Evolutionary conservation across 2,797 vertebrate species (phyloP).

Genomic region (Decapterus maruadsi): DNA sequence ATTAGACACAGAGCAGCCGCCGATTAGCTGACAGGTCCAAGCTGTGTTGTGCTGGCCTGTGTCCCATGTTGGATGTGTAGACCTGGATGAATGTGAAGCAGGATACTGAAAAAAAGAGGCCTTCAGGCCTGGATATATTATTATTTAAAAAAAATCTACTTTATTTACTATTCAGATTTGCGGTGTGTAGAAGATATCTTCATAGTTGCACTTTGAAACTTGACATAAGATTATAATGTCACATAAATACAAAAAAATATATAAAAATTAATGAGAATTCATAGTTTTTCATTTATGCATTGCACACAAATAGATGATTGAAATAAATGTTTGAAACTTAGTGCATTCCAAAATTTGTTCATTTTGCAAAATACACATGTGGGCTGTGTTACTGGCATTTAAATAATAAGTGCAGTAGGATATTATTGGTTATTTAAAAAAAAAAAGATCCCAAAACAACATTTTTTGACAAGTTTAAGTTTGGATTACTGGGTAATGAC

Average conservation of each 20-base stretch:
- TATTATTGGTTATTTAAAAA: background rate
- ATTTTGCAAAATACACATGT: background rate
- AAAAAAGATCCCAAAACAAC: slow-evolving; percentile 4
- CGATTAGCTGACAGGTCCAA: slow-evolving; percentile 11
- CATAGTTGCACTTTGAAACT: slow-evolving; percentile 44
- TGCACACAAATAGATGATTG: slow-evolving; percentile 37
- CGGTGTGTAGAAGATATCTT: slow-evolving; percentile 38
- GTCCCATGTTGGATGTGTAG: slow-evolving; percentile 23
- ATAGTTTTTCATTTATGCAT: slow-evolving; percentile 34
- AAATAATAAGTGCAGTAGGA: background rate
- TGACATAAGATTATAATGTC: background rate
- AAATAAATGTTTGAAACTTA: slow-evolving; percentile 50
- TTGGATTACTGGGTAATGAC: slow-evolving; percentile 17
- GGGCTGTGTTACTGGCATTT: background rate
- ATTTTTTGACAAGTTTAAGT: slow-evolving; percentile 27
- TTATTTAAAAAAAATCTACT: background rate
- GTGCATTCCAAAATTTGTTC: slow-evolving; percentile 2
- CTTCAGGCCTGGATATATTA: slow-evolving; percentile 11
- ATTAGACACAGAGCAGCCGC: slow-evolving; percentile 35
- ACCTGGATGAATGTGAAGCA: slow-evolving; percentile 36
- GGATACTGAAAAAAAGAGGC: slow-evolving; percentile 14
- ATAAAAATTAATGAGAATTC: background rate
- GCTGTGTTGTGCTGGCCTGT: slow-evolving; percentile 26
- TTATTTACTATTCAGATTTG: slow-evolving; percentile 36
- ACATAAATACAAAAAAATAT: slow-evolving; percentile 16